Conservation (phyloP, 2,113 vertebrate species). For the Caretta caretta region DNA sequence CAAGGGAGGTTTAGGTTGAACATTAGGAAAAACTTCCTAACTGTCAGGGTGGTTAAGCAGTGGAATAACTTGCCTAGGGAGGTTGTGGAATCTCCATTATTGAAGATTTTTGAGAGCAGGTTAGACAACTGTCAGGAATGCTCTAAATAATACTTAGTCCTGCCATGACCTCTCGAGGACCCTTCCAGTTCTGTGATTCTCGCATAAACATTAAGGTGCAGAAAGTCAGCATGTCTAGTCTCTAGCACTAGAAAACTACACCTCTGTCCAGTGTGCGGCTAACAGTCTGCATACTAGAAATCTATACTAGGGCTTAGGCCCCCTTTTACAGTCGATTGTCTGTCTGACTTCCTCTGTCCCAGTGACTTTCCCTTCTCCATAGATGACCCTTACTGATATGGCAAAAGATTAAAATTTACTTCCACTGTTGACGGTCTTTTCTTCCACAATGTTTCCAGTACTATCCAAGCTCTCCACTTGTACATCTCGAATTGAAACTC, state of each 20-base stretch:
- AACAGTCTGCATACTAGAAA: slow-evolving; percentile 32
- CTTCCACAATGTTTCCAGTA: not conserved
- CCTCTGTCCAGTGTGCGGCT: slow-evolving; percentile 26
- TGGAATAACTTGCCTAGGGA: too few relatives aligned
- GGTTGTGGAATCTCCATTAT: too few relatives aligned
- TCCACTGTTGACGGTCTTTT: not conserved
- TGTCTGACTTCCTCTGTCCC: slow-evolving; percentile 30
- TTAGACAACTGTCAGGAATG: too few relatives aligned
- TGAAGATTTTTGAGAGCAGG: too few relatives aligned
- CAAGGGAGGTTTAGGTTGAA: too few relatives aligned
- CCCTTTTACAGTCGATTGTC: not conserved
- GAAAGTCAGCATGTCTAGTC: slow-evolving; percentile 31
- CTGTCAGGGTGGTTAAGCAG: too few relatives aligned
- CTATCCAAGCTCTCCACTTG: not conserved
- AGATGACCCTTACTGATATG: not conserved
- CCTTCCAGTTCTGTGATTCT: not conserved
- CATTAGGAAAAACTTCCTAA: too few relatives aligned
- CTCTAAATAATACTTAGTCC: too few relatives aligned
- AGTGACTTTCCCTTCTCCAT: slow-evolving; percentile 10
- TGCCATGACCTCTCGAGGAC: too few relatives aligned
- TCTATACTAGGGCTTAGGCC: slow-evolving; percentile 12
- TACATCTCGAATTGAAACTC: not conserved
- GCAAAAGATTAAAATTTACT: not conserved
- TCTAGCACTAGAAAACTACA: not conserved
- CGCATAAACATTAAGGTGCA: not conserved